These are phyloP conservation scores for Pristionchus fissidentatus DNA, from an alignment of 2,888 invertebrate genomes.

Conservation along the genomic window DNA sequence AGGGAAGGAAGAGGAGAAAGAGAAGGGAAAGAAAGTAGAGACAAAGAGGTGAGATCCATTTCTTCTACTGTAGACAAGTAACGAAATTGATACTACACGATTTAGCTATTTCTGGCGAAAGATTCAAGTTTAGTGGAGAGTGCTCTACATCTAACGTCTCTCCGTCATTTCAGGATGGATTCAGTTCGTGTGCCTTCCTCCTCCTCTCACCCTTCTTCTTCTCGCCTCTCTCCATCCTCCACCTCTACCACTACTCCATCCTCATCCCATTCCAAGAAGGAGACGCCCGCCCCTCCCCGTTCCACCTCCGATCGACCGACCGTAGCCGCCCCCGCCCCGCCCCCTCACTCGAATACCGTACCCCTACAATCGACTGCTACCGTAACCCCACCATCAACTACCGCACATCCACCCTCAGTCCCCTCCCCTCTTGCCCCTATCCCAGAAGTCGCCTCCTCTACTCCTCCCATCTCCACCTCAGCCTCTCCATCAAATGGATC, in stretches of 20 bases:
- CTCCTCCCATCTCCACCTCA: background rate
- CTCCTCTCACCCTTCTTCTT: too few relatives aligned
- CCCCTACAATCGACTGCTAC: background rate
- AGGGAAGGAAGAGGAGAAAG: background rate
- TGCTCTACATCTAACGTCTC: background rate
- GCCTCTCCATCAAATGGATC: background rate
- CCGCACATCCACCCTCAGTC: background rate
- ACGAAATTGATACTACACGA: background rate
- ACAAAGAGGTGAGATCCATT: background rate
- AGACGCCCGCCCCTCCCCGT: background rate
- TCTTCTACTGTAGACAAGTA: background rate
- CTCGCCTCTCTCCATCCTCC: background rate
- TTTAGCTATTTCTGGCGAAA: background rate
- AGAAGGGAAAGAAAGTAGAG: background rate
- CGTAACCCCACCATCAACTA: background rate
- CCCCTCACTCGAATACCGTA: conserved; percentile 15
- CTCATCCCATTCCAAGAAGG: background rate
- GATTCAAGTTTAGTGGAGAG: background rate
- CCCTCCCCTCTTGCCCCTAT: background rate
- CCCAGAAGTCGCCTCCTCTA: background rate
- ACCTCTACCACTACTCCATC: background rate
- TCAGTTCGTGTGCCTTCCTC: conserved; percentile 4
- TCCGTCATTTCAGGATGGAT: background rate
- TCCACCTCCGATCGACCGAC: background rate
- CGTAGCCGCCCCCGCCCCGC: background rate